Conservation (phyloP, 35 echinoderm and acorn worm genomes). For the Lytechinus variegatus region DNA sequence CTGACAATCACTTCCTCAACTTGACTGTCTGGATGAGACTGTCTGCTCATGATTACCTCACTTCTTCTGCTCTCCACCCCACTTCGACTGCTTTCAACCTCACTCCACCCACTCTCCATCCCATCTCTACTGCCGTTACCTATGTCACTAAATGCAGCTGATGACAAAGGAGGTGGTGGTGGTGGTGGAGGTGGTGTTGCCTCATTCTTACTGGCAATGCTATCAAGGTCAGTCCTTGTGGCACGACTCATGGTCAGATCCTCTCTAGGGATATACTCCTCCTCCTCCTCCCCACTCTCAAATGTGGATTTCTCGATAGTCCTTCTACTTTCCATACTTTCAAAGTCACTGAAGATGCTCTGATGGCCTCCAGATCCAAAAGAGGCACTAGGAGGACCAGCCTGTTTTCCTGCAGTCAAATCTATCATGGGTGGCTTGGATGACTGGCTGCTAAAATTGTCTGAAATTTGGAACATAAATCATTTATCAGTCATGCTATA, state of each 20-base stretch:
- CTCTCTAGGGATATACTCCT: background rate
- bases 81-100: conserved; percentile 1
- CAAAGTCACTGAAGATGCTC: conserved; percentile 34
- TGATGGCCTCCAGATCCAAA: background rate
- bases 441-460: background rate
- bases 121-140: background rate
- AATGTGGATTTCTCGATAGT: conserved; percentile 16
- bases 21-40: background rate
- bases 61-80: background rate
- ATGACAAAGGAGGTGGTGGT: background rate
- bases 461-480: background rate
- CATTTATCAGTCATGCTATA: too few relatives aligned
- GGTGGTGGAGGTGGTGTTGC: conserved; percentile 16
- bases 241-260: conserved; percentile 19
- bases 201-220: background rate
- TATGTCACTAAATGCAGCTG: background rate
- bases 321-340: background rate
- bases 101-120: background rate
- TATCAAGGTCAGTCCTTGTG: conserved; percentile 15
- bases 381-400: background rate
- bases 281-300: background rate
- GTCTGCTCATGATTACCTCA: background rate
- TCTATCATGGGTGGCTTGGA: background rate
- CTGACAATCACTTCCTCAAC: background rate
- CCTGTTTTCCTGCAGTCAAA: background rate